phyloP scores from a whole-genome alignment of 2,113 vertebrate genomes.

The Lates calcarifer region DNA sequence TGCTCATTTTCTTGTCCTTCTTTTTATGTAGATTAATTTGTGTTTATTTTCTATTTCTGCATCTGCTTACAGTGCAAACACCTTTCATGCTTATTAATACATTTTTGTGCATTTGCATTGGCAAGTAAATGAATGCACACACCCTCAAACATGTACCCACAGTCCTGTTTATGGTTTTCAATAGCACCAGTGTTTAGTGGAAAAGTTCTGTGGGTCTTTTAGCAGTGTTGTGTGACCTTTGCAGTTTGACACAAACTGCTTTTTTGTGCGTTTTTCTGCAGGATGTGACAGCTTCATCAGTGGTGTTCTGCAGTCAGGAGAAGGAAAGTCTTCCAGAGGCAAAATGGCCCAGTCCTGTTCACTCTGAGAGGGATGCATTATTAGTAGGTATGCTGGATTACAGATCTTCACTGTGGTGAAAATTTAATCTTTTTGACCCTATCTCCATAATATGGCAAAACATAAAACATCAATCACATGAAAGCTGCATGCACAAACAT shows the following conservation, averaged over 20 bases:
- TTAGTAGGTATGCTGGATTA: conserved; percentile 82
- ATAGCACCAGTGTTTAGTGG: not conserved
- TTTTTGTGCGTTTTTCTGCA: conserved; percentile 52
- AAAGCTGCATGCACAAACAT: not conserved
- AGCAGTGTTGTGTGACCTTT: not conserved
- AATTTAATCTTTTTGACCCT: not conserved
- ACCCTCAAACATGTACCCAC: not conserved
- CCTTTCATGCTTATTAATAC: not conserved
- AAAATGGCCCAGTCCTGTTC: conserved; percentile 78
- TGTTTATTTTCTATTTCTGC: conserved; percentile 6
- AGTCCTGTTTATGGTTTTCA: not conserved
- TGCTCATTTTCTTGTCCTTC: conserved; percentile 2
- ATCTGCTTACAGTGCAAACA: not conserved
- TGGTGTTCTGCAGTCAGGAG: conserved; percentile 65
- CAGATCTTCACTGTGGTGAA: not conserved
- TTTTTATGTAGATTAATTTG: conserved; percentile 28
- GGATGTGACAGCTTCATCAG: conserved; percentile 21
- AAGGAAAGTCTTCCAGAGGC: not conserved
- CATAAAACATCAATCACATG: not conserved
- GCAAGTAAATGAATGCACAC: not conserved
- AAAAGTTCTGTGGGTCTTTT: not conserved
- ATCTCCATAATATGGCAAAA: not conserved
- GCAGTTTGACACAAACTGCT: not conserved
- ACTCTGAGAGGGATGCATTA: conserved; percentile 84
- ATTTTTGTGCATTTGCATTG: not conserved